These are phyloP conservation scores for Chalcis sispes DNA, from an alignment of 2,888 invertebrate species.

Conservation along the genomic window DNA sequence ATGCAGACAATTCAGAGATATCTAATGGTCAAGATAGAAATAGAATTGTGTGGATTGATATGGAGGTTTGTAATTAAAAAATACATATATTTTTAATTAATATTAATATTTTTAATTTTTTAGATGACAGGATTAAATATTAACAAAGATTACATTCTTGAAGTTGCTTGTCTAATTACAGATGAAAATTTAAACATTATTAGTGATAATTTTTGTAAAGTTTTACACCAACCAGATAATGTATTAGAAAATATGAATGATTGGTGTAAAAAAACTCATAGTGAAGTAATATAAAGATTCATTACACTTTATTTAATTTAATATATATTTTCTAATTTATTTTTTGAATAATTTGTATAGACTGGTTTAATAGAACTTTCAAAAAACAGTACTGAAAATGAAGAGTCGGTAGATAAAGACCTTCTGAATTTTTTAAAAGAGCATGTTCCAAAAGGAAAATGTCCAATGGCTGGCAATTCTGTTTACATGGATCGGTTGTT, in stretches of 20 bases:
- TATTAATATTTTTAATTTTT: constrained; percentile 57
- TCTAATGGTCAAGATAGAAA: constrained; percentile 46
- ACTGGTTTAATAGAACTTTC: constrained; percentile 88
- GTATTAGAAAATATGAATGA: constrained; percentile 86
- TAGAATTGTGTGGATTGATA: constrained; percentile 85
- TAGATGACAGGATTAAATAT: constrained; percentile 94
- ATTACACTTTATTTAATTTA: neutral
- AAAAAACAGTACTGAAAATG: constrained; percentile 81
- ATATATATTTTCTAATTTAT: neutral
- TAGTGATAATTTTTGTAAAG: constrained; percentile 85
- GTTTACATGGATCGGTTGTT: constrained; percentile 92
- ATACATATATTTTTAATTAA: neutral
- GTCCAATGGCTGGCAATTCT: constrained; percentile 92
- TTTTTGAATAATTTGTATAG: constrained; percentile 76
- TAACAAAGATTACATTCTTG: constrained; percentile 87
- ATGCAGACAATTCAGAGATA: constrained; percentile 46
- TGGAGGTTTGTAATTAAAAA: constrained; percentile 78
- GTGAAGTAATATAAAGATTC: constrained; percentile 78
- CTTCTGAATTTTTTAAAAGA: constrained; percentile 85
- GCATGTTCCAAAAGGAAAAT: constrained; percentile 77
- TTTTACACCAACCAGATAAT: constrained; percentile 86
- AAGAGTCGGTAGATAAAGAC: constrained; percentile 83
- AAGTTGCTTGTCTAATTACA: constrained; percentile 93
- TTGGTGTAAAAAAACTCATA: constrained; percentile 91
- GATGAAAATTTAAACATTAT: constrained; percentile 86